phyloP scores from a whole-genome alignment of 1,140 invertebrate species.

The Bombus waltoni region DNA sequence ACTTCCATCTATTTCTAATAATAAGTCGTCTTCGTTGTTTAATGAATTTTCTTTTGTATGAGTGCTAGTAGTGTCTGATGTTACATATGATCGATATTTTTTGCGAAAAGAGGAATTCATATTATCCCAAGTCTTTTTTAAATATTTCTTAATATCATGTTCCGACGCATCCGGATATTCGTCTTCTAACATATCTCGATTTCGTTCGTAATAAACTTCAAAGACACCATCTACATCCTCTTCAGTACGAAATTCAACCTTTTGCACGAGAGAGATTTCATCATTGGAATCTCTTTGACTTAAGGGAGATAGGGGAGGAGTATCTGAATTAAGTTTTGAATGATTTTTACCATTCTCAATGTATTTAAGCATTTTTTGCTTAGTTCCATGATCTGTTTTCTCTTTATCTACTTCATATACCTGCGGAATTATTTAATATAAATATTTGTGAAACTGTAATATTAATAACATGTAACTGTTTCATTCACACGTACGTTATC shows the following conservation, averaged over 20 bases:
- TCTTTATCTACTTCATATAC: conserved; percentile 32
- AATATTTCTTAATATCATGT: conserved; percentile 81
- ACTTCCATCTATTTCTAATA: conserved; percentile 51
- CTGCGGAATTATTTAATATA: conserved; percentile 23
- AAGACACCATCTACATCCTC: conserved; percentile 76
- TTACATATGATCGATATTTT: conserved; percentile 67
- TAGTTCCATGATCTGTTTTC: conserved; percentile 44
- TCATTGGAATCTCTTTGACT: conserved; percentile 73
- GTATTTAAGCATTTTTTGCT: conserved; percentile 27
- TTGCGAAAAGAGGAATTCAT: conserved; percentile 75
- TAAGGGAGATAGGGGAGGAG: conserved; percentile 71
- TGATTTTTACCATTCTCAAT: conserved; percentile 58
- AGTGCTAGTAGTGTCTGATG: conserved; percentile 44
- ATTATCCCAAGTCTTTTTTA: conserved; percentile 83
- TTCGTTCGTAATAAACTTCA: conserved; percentile 82
- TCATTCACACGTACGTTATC: conserved; percentile 55
- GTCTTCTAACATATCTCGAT: conserved; percentile 81
- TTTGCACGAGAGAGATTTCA: conserved; percentile 59
- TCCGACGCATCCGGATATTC: conserved; percentile 82
- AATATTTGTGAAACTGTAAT: background rate
- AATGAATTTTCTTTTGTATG: conserved; percentile 54
- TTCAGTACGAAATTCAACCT: conserved; percentile 56
- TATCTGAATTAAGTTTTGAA: conserved; percentile 66
- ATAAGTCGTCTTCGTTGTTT: conserved; percentile 62
- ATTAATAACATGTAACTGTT: conserved; percentile 1